These are phyloP conservation scores for Ariolimax columbianus DNA, from an alignment of 2,888 invertebrate genomes.

Conservation along the genomic window DNA sequence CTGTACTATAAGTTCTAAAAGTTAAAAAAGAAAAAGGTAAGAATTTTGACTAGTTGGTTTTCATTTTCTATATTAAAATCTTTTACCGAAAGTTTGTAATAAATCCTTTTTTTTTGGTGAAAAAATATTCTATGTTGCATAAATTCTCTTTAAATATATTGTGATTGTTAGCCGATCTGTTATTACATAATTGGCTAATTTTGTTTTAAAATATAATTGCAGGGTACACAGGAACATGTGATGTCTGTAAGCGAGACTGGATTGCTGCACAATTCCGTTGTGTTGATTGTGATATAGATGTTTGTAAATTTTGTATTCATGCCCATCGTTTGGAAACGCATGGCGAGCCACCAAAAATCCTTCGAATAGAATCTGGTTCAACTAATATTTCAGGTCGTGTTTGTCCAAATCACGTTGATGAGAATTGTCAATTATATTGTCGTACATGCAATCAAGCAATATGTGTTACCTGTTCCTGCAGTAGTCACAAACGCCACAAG, in stretches of 20 bases:
- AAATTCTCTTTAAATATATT: too few species aligned
- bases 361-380: constrained; percentile 64
- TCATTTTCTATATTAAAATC: too few species aligned
- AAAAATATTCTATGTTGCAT: too few species aligned
- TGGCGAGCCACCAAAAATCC: constrained; percentile 61
- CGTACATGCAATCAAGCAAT: constrained; percentile 64
- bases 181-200: background rate
- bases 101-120: too few species aligned
- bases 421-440: constrained; percentile 68
- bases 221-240: constrained; percentile 61
- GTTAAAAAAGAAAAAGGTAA: too few species aligned
- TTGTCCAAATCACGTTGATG: constrained; percentile 63
- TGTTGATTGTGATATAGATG: constrained; percentile 71
- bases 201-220: constrained; percentile 10
- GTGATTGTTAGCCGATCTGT: too few species aligned
- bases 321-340: constrained; percentile 67
- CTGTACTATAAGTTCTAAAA: too few species aligned
- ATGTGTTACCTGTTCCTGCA: constrained; percentile 68
- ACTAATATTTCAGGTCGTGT: constrained; percentile 57
- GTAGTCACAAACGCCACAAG: constrained; percentile 65
- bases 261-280: constrained; percentile 70
- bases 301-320: constrained; percentile 72
- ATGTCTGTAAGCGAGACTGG: constrained; percentile 68
- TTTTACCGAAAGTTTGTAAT: too few species aligned
- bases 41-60: too few species aligned